Evolutionary conservation across 2,888 invertebrate genomes (phyloP).

Genomic region (Tyria jacobaeae): DNA sequence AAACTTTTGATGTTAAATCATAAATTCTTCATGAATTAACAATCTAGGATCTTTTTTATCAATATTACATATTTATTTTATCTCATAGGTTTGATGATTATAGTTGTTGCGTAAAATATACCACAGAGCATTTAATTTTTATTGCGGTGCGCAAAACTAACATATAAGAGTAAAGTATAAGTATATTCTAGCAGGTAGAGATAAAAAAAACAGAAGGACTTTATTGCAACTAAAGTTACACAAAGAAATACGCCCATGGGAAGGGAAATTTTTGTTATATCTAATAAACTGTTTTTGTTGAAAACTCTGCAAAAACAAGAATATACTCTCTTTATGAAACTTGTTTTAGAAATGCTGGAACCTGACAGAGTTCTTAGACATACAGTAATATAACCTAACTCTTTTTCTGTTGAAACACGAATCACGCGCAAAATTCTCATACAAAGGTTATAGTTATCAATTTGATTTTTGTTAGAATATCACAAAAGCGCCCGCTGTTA

Average conservation of each 20-base stretch:
- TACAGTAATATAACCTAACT: neutral
- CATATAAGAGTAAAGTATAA: neutral
- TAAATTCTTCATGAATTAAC: too few relatives aligned
- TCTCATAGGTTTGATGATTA: neutral
- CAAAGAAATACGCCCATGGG: neutral
- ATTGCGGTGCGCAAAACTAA: neutral
- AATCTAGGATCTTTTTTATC: neutral
- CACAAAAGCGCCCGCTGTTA: conserved; percentile 23
- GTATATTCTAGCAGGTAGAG: too few relatives aligned
- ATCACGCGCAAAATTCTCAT: neutral
- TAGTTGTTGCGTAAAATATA: too few relatives aligned
- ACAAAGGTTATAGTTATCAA: conserved; percentile 3
- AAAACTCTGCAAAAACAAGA: neutral
- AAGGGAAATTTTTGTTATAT: neutral
- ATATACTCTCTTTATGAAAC: neutral
- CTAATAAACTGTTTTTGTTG: neutral
- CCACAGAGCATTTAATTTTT: neutral
- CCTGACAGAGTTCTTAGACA: neutral
- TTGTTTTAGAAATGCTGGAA: neutral
- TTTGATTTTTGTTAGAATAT: neutral
- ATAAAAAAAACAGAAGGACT: too few relatives aligned
- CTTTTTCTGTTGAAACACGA: neutral
- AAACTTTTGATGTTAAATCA: neutral
- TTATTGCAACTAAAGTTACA: too few relatives aligned
- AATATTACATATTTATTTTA: neutral